Evolutionary conservation across 2,888 invertebrate genomes (phyloP), one percentile per base, ranked within the genome.

Genomic region (Hipparchia semele): DNA sequence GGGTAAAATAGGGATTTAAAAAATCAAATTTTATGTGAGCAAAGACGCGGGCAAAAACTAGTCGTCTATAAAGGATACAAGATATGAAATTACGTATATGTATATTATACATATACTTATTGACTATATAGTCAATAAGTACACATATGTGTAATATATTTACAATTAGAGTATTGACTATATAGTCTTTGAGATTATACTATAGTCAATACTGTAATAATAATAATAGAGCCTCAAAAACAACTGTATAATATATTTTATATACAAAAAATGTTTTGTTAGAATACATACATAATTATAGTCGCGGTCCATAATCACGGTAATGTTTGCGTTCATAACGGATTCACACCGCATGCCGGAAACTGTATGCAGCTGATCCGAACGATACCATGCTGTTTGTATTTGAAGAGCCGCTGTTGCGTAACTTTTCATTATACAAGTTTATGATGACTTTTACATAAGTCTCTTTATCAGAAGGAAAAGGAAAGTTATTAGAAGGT

Each of bases 281-380:
- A 69, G 69, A 70, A 73, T 70, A 68, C 23, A 75, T 61, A 66
- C 23, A 39, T 39, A 39, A 39, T 39, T 39, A 39, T 39, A 39
- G 69, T 71, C 46, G 66, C 71, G 68, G 62, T 61, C 59, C 59
- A 74, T 75, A 77, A 77, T 76, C 70, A 78, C 60, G 69, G 54
- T 73, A 71, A 73, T 79, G 76, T 80, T 79, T 80, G 72, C 75
- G 53, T 68, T 70, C 74, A 72, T 79, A 77, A 79, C 77, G 79
- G 79, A 78, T 69, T 78, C 77, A 74, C 73, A 68, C 70, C 69
- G 68, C 72, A 68, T 69, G 58, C 64, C 76, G 77, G 77, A 77
- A 76, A 70, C 77, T 69, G 70, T 66, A 66, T 72, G 76, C 78
- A 78, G 76, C 75, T 77, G 78, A 75, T 74, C 71, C 70, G 68